These are phyloP conservation scores for Athalia circularis DNA, from an alignment of 2,888 invertebrate species.

Conservation along the genomic window DNA sequence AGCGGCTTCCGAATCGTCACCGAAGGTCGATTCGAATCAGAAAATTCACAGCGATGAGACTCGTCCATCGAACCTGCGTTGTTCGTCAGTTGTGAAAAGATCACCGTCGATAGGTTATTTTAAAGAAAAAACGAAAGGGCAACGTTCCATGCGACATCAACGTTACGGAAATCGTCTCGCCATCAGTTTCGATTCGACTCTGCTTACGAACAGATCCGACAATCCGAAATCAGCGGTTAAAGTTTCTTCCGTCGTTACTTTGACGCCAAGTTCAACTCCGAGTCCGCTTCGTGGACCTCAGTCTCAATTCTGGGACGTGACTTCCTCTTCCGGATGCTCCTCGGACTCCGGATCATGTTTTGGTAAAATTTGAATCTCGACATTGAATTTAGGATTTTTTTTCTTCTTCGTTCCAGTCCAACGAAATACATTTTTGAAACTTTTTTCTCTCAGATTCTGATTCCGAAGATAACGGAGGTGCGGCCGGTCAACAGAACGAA, in stretches of 20 bases:
- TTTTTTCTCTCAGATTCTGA: slow-evolving; percentile 55
- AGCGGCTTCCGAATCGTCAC: too few species aligned
- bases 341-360: slow-evolving; percentile 57
- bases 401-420: not conserved
- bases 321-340: slow-evolving; percentile 64
- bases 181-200: slow-evolving; percentile 61
- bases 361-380: slow-evolving; percentile 29
- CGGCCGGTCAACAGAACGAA: slow-evolving; percentile 18
- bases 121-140: slow-evolving; percentile 10
- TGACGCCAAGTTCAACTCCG: slow-evolving; percentile 58
- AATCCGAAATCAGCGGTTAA: slow-evolving; percentile 47
- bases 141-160: slow-evolving; percentile 57
- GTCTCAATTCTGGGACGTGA: slow-evolving; percentile 60
- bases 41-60: too few species aligned
- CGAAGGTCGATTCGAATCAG: too few species aligned
- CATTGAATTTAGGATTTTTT: not conserved
- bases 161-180: slow-evolving; percentile 60
- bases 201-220: slow-evolving; percentile 59
- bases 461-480: slow-evolving; percentile 51
- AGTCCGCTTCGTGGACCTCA: slow-evolving; percentile 57
- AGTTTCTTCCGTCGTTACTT: slow-evolving; percentile 51
- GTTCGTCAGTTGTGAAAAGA: too few species aligned
- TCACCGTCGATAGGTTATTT: not conserved
- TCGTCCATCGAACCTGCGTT: too few species aligned
- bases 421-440: not conserved